Base-by-base conservation (phyloP, 1,140 invertebrate genomes). In the Aphelinus atriplicis region DNA sequence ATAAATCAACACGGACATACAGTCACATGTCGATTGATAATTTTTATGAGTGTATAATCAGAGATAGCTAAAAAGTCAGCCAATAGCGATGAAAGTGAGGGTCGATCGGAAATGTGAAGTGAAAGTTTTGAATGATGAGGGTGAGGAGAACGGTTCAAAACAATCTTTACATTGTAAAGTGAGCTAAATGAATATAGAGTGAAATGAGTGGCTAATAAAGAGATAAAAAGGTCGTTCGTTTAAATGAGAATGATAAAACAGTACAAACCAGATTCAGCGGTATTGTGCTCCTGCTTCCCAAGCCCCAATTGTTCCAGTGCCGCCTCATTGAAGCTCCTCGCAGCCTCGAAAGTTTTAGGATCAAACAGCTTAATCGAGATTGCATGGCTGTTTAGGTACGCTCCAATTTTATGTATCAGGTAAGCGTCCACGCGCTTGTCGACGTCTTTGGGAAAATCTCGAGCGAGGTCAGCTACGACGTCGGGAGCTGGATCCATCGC, bases 361-460 rank as follows among this genome's bases (percentile, higher is more conserved):
- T 93, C 92, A 78, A 94, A 89, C 26, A 95, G 85, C 78, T 92
- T 93, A 48, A 95, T 89, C 58, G 91, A 93, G 64, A 95, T 88
- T 0, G 92, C 91, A 76, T 94, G 93, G 6, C 90, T 92, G 80
- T 92, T 92, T 45, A 95, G 84, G 67, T 94, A 94, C 74, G 87
- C 91, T 45, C 91, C 90, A 48, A 95, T 84, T 82, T 93, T 93
- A 78, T 91, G 92, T 69, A 94, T 78, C 51, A 95, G 85, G 72
- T 92, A 95, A 53, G 93, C 93, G 81, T 95, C 93, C 42, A 95
- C 81, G n/a, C 93, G 88, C 50, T 93, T 92, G 75, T 94, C 93
- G 2, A 92, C 91, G 79, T 94, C 93, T 68, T 93, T 92, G 0
- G 93, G 93, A 81, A 93, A 92, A 56, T 93, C 91, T 70, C 93